Percentiles rank a stretch among this genome's conserved stretches.
These are phyloP conservation scores for Chondrosia reniformis DNA, from an alignment of 37 sponge, comb jelly and placozoan species.

Conservation along the genomic window DNA sequence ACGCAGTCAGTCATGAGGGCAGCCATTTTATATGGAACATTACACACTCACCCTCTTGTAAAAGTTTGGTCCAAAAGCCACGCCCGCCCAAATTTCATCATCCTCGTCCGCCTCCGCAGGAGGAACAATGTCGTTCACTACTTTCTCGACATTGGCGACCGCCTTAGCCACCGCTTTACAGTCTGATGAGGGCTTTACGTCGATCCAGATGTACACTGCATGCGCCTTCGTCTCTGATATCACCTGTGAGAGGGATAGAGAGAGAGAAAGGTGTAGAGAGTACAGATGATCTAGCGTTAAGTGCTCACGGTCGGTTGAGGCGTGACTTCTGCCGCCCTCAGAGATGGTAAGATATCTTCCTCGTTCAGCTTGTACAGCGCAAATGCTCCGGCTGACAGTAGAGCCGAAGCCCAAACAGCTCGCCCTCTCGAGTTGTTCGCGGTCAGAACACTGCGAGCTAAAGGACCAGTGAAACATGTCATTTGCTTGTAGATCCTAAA, in stretches of 20 bases:
- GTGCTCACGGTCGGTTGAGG: neutral
- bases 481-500: no score
- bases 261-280: no score
- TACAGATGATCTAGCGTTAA: no score
- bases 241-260: constrained; percentile 29
- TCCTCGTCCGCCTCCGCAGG: constrained; percentile 26
- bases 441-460: no score
- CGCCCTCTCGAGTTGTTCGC: no score
- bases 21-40: neutral
- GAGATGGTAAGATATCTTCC: neutral
- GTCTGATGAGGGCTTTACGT: constrained; percentile 39
- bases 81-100: constrained; percentile 54
- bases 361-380: neutral
- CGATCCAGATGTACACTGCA: constrained; percentile 62
- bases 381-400: neutral
- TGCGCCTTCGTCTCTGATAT: constrained; percentile 33
- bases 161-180: constrained; percentile 40
- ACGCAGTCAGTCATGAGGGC: neutral
- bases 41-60: constrained; percentile 19
- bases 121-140: constrained; percentile 17
- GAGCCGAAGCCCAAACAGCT: neutral
- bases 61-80: constrained; percentile 62
- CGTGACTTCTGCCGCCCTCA: neutral
- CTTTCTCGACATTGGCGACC: constrained; percentile 35
- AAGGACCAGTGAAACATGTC: no score